Evolutionary conservation across 37 sponge, comb jelly and placozoan genomes (phyloP), one percentile per base, ranked within the genome.

Genomic region (Mnemiopsis leidyi): DNA sequence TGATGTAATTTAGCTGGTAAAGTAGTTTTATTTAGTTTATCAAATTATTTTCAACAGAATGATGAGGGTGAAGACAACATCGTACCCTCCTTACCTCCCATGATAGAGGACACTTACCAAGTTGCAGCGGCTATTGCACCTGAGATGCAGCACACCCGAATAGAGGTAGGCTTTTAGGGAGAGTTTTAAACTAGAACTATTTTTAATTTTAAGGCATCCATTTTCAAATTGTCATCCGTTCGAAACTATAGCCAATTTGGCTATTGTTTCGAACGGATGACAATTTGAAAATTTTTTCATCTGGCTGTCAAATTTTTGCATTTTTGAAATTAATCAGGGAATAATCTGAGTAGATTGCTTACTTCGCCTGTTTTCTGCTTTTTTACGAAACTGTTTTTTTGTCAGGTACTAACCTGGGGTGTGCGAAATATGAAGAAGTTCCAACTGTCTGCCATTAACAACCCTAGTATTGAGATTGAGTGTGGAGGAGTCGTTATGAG

Each of bases 351-450:
- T 68, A 23, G 23, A 68, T 68, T 68, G 23, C 23, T 68, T 23
- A 68, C 23, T 68, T 23, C 0, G 23, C 23, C 23, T 23, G 23
- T 23, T 68, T 23, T 68, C 69, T 68, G 69, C 69, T 68, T 23
- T 68, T 68, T 23, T 68, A 68, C 23, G 23, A 23, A 68, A n/a
- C n/a, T n/a, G n/a, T n/a, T n/a, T n/a, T n/a, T n/a, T n/a, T 48
- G 13, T 40, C 93, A 97, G 97, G 95, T 96, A 1, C 94, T 99
- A 29, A 95, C 96, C 39, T 99, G 97, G 99, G 99, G 99, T 69
- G 99, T 99, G 13, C 92, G 99, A 32, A 97, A 99, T 93, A 96
- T 99, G 99, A 99, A 97, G 95, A 92, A 95, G 92, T 99, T 92
- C 95, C 97, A 96, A 76, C 94, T 99, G 40, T 95, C 96, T 0